A percentile compares a stretch with the other conserved stretches of the same genome.
phyloP scores from a whole-genome alignment of 2,797 vertebrate species.

The Antennarius maculatus region DNA sequence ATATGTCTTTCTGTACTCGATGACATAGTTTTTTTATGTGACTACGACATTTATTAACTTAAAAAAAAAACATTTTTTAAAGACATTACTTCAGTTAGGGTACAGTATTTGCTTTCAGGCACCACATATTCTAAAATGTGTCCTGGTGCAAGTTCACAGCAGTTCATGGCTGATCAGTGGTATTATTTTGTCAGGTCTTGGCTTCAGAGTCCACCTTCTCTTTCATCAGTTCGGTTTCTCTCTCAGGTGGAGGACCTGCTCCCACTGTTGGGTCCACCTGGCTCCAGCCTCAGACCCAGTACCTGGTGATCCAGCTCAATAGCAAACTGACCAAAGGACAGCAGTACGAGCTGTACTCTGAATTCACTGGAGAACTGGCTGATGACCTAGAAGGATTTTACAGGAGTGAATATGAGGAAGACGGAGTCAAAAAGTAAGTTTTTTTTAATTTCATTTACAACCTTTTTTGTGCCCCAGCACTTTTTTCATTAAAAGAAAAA shows the following conservation, averaged over 20 bases:
- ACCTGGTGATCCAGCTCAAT: constrained; percentile 84
- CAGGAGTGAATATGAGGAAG: constrained; percentile 89
- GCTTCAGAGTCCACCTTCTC: background rate
- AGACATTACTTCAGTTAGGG: too few relatives aligned
- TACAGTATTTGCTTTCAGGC: too few relatives aligned
- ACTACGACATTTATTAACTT: too few relatives aligned
- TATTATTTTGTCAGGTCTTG: too few relatives aligned
- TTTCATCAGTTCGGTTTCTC: background rate
- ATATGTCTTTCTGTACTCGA: too few relatives aligned
- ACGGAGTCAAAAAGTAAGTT: constrained; percentile 72
- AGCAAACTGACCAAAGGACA: constrained; percentile 42
- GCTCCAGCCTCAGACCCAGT: constrained; percentile 82
- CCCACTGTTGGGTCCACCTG: constrained; percentile 67
- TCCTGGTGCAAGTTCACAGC: too few relatives aligned
- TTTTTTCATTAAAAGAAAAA: too few relatives aligned
- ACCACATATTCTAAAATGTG: too few relatives aligned
- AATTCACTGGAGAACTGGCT: constrained; percentile 87
- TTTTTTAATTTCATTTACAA: background rate
- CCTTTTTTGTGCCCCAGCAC: too few relatives aligned
- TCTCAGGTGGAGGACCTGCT: constrained; percentile 41
- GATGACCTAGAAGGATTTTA: constrained; percentile 93
- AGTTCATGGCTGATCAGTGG: too few relatives aligned
- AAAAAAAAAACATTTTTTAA: too few relatives aligned
- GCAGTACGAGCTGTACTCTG: constrained; percentile 79
- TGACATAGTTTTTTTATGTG: too few relatives aligned